phyloP scores from a whole-genome alignment of 2,113 vertebrate genomes.

The Atractosteus spatula region DNA sequence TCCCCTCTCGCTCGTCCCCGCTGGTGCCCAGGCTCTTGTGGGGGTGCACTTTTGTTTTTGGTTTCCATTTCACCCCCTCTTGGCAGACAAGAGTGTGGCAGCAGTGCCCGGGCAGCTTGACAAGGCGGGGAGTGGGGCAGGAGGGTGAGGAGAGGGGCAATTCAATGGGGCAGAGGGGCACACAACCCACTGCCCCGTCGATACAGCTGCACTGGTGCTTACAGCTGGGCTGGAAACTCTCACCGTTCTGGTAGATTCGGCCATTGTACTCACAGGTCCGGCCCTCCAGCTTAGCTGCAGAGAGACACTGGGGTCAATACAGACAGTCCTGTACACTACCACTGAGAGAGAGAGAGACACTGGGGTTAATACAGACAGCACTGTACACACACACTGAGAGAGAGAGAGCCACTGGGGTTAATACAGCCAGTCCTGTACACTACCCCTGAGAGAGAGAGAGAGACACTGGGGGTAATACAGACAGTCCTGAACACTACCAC shows the following conservation, averaged over 20 bases:
- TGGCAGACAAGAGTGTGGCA: conserved; percentile 69
- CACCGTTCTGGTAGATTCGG: conserved; percentile 73
- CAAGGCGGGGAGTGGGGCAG: conserved; percentile 63
- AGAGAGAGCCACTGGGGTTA: no score
- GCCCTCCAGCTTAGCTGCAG: conserved; percentile 70
- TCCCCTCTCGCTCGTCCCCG: conserved; percentile 9
- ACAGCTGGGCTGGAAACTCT: conserved; percentile 73
- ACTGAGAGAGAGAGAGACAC: no score
- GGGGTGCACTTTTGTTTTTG: conserved; percentile 43
- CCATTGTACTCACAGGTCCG: conserved; percentile 76
- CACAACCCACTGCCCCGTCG: conserved; percentile 74
- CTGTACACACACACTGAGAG: no score
- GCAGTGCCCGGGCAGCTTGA: conserved; percentile 73
- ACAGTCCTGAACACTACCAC: no score
- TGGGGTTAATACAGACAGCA: no score
- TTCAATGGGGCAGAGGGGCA: conserved; percentile 69
- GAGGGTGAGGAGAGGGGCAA: conserved; percentile 58
- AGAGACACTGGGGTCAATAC: not conserved
- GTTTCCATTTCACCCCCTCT: conserved; percentile 45
- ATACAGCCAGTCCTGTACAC: no score
- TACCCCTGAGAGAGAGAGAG: no score
- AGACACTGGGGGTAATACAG: no score
- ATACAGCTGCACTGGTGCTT: conserved; percentile 80
- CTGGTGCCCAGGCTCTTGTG: conserved; percentile 18
- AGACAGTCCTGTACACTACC: no score